Percentiles rank a stretch among this genome's conserved stretches.
Evolutionary conservation across 2,888 invertebrate species (phyloP).

Genomic region (Danaus chrysippus): DNA sequence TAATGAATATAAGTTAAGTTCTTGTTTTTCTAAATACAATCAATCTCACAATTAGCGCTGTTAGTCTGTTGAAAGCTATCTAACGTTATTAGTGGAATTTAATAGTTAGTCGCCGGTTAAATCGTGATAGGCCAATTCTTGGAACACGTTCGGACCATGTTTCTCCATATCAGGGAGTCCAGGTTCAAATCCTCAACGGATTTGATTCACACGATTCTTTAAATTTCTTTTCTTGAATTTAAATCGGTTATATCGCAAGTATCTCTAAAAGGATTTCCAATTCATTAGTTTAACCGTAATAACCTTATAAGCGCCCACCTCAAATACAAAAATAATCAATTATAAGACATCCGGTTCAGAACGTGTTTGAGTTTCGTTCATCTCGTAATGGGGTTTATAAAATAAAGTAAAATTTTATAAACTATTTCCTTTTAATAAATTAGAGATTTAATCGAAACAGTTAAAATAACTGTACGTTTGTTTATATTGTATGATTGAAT

Average conservation of each 20-base stretch:
- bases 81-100: conserved; percentile 4
- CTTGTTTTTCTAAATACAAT: background rate
- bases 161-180: conserved; percentile 5
- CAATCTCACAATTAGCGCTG: background rate
- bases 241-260: background rate
- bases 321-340: conserved; percentile 21
- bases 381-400: no score
- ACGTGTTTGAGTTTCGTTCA: conserved; percentile 14
- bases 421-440: background rate
- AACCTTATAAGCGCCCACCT: conserved; percentile 12
- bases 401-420: no score
- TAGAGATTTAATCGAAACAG: background rate
- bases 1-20: background rate
- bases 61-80: background rate
- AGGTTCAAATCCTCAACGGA: background rate
- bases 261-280: background rate
- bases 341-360: conserved; percentile 25
- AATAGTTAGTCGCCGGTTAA: conserved; percentile 1
- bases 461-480: no score
- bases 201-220: conserved; percentile 3
- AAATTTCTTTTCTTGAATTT: background rate
- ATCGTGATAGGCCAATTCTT: conserved; percentile 7
- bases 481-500: no score
- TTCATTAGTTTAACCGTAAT: background rate
- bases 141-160: conserved; percentile 5